Evolutionary conservation across 2,797 vertebrate species (phyloP), one percentile per base, ranked within the genome.

Genomic region (Gambelia wislizenii): DNA sequence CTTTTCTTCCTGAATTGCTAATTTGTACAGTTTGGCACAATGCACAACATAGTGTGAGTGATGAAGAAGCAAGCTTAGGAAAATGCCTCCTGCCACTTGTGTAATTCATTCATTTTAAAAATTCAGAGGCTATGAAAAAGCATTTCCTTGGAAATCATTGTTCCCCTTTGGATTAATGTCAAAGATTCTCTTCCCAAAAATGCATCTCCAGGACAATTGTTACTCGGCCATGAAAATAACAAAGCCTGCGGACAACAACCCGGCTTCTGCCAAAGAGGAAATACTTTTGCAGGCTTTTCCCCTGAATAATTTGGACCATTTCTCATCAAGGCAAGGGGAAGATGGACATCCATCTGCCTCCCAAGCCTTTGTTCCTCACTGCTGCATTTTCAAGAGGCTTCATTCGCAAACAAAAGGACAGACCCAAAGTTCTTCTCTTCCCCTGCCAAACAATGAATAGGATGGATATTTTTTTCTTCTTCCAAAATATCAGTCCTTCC

Each of bases 101-200:
- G 91, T 89, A 52, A 81, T 76, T 85, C 90, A 54, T 78, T 77
- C 74, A 59, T 89, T 33, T 88, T 84, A 85, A 92, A 67, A 22
- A 92, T 89, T 90, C 79, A 91, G 70, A 89, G 36, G 27, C 69
- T 61, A 70, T 77, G 59, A 86, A 89, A 80, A 75, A 79, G 33
- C 25, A 1, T 79, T 42, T 64, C 27, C 30, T 69, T 83, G 88
- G 91, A 87, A 39, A 42, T 72, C 93, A 56, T 69, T 54, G 54
- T 84, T 93, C 86, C 82, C 70, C 25, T 12, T 76, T 84, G 76
- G 69, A 89, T 88, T 74, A 18, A 54, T 83, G 75, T 84, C 91
- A 82, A 89, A 87, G 54, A 61, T 81, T 88, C 67, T 12, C 36
- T 42, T 75, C 87, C 79, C 20, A 52, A 76, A 93, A 86, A 87